Evolutionary conservation across 2,888 invertebrate species (phyloP), one percentile per base, ranked within the genome.

Genomic region (Chrysodeixis includens): DNA sequence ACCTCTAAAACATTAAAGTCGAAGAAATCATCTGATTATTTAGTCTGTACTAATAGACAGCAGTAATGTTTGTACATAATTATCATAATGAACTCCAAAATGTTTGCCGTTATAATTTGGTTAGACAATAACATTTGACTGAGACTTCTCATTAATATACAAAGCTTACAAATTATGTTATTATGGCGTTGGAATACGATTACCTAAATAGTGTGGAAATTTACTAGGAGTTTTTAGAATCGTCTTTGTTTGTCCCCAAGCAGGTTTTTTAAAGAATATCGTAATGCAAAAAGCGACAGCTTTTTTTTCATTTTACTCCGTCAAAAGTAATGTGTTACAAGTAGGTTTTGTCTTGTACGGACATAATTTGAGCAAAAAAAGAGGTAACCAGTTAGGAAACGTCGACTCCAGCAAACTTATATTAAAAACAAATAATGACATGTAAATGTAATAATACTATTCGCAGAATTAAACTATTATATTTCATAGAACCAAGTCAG

Each of bases 101-200:
- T 49, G 46, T 49, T 49, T 49, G 18, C 18, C 10, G 20, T 40
- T 49, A 49, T 9, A 7, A 18, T 49, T 49, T 20, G 20, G 46
- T 49, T 49, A 49, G 46, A 46, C 46, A 10, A 7, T 20, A 49
- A 46, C 46, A 46, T 46, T 44, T 49, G 20, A 18, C 46, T 49
- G 46, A 20, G 46, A 9, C 46, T 49, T 10, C 46, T 49, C 46
- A 49, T 49, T 49, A 20, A 18, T 18, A 49, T 49, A 18, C 46
- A 49, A 49, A 18, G 46, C 46, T 49, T 49, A 12, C 10, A 49
- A 20, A 20, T 49, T 49, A 49, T 49, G 18, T 20, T 20, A 12
- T 49, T 49, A 18, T 49, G 46, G 20, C 20, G 20, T 4, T 3
- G 46, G 18, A 49, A 18, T 20, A 49, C 46, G 1, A 1, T 20